Evolutionary conservation across 2,888 invertebrate genomes (phyloP).

Genomic region (Nymphalis urticae): DNA sequence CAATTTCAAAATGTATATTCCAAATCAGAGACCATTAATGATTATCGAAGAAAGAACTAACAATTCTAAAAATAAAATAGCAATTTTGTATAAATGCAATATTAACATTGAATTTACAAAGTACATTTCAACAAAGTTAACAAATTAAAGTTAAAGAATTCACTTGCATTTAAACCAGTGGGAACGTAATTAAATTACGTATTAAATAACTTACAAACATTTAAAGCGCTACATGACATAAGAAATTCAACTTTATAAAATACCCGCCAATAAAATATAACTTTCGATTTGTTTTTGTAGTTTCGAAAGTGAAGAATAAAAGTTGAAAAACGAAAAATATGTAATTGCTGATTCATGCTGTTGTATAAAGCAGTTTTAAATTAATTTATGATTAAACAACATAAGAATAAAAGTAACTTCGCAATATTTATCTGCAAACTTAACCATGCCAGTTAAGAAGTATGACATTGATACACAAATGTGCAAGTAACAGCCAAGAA

Average conservation of each 20-base stretch:
- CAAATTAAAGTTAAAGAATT: conserved; percentile 1
- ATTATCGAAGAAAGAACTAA: no score
- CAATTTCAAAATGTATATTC: no score
- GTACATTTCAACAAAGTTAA: neutral
- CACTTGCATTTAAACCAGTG: neutral
- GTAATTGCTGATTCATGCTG: conserved; percentile 1
- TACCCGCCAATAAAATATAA: conserved; percentile 9
- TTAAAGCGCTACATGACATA: neutral
- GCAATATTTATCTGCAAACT: conserved; percentile 18
- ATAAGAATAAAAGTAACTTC: conserved; percentile 1
- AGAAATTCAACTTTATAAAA: neutral
- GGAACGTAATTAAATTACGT: neutral
- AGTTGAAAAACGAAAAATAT: neutral
- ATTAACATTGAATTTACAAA: neutral
- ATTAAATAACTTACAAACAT: neutral
- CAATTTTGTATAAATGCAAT: neutral
- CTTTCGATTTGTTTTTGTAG: conserved; percentile 10
- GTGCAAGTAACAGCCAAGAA: conserved; percentile 52
- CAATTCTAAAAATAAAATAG: no score
- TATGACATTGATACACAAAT: conserved; percentile 49
- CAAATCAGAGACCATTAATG: no score
- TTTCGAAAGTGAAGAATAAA: conserved; percentile 6
- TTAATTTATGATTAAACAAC: neutral
- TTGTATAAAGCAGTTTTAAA: neutral
- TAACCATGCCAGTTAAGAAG: conserved; percentile 37